Evolutionary conservation across 2,113 vertebrate genomes (phyloP).

Genomic region (Aplodontia rufa): DNA sequence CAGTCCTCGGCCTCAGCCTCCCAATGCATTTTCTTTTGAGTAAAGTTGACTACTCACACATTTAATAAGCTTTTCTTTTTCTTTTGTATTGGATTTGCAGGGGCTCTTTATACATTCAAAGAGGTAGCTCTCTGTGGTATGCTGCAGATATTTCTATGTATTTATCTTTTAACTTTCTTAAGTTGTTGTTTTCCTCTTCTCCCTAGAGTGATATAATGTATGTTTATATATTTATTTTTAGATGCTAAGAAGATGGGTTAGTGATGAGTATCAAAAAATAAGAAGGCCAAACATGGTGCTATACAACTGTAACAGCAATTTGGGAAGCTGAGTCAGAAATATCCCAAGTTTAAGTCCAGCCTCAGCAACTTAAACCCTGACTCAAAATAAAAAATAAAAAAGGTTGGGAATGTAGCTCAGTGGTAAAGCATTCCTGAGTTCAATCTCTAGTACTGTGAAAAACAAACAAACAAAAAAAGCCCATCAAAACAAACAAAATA

Average conservation of each 20-base stretch:
- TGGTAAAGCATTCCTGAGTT: too few relatives aligned
- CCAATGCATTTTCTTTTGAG: background rate
- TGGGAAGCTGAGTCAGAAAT: too few relatives aligned
- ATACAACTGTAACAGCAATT: too few relatives aligned
- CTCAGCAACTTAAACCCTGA: too few relatives aligned
- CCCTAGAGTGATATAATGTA: background rate
- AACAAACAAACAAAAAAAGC: too few relatives aligned
- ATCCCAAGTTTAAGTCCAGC: too few relatives aligned
- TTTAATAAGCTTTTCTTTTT: constrained; percentile 10
- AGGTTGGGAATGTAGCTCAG: too few relatives aligned
- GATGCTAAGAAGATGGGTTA: background rate
- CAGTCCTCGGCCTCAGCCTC: background rate
- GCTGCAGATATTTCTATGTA: background rate
- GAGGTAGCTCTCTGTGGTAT: background rate
- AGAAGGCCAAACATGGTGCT: background rate
- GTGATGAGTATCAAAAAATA: background rate
- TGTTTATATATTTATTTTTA: background rate
- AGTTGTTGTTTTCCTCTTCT: background rate
- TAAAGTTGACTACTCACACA: background rate
- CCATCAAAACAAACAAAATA: too few relatives aligned
- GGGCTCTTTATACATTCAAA: background rate
- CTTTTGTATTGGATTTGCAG: background rate
- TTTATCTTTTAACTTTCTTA: constrained; percentile 6
- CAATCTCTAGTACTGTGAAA: too few relatives aligned
- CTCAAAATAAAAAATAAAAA: too few relatives aligned